Conservation (phyloP, 2,113 vertebrate genomes). For the Sceloporus tristichus region DNA sequence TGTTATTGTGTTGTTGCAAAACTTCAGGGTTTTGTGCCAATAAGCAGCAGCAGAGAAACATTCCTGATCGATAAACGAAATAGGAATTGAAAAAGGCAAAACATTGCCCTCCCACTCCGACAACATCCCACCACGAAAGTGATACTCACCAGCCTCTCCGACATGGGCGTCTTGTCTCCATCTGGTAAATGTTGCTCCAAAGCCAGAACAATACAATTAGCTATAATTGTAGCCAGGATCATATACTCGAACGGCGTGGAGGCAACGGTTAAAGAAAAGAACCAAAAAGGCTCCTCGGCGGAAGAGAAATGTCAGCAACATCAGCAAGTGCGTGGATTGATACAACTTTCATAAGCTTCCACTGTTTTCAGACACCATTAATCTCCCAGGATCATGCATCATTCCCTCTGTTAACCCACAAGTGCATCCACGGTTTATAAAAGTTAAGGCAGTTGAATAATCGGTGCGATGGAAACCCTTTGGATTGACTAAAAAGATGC, state of each 20-base stretch:
- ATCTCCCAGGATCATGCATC: not conserved
- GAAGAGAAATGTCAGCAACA: slow-evolving; percentile 7
- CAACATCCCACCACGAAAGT: slow-evolving; percentile 2
- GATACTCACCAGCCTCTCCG: slow-evolving; percentile 92
- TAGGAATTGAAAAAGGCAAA: not conserved
- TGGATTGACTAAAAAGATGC: not conserved
- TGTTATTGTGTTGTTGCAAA: not conserved
- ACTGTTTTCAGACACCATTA: not conserved
- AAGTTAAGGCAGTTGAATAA: not conserved
- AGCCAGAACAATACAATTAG: slow-evolving; percentile 97
- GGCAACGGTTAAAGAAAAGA: slow-evolving; percentile 80
- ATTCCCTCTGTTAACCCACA: not conserved
- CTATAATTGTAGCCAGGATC: slow-evolving; percentile 98
- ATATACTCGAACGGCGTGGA: slow-evolving; percentile 97
- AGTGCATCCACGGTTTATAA: not conserved
- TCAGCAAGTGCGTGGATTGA: not conserved
- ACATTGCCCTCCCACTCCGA: not conserved
- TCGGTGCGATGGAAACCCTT: too few species aligned
- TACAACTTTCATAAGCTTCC: not conserved
- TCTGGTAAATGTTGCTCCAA: slow-evolving; percentile 96
- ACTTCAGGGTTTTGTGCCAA: too few species aligned
- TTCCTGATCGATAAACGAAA: too few species aligned
- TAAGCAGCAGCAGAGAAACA: too few species aligned
- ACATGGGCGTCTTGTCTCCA: slow-evolving; percentile 96
- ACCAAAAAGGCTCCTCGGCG: not conserved